Base-by-base conservation (phyloP, 2,888 invertebrate genomes). In the Drosophila quinaria region DNA sequence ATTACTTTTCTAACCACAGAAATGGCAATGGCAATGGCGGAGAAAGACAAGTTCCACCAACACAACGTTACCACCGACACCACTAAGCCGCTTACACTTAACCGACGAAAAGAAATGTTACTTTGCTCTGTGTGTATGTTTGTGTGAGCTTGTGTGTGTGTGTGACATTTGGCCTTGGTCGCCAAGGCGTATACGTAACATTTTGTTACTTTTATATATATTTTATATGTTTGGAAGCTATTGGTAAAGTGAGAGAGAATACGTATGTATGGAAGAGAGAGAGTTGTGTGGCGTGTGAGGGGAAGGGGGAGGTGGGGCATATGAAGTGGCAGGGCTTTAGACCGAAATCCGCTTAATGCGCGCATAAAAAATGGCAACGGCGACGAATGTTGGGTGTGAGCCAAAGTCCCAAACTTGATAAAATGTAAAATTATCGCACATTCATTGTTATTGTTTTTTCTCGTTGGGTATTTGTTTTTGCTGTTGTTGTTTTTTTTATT, bases 341-440 rank as follows among this genome's bases (percentile, higher is more conserved):
- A 77, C 70, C 67, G 59, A 88, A 85, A 85, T 86, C 85, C 87
- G 83, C 89, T 86, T 88, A 86, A 85, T 88, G 85, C 88, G 79
- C 79, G 79, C 81, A 83, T 86, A 88, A 88, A 85, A 85, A 85
- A 88, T 85, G 86, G 84, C 88, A 78, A 77, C 74, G 73, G 72
- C 88, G 69, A 78, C 88, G 83, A 85, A 65, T 67, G 56, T 58
- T 62, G 59, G 65, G 50, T 56, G 62, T 39, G 60, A 33, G 58
- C 63, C 63, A 76, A 67, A 60, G 76, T 69, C 74, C 63, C 79
- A 77, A 85, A 87, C 81, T 89, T 87, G 86, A 87, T 89, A 87
- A 87, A 86, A 86, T 86, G 86, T 89, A 86, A 87, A 87, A 87
- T 87, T 87, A 87, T 87, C 89, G 87, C 87, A 79, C 89, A 84